A percentile compares a stretch with the other conserved stretches of the same genome.
These are phyloP conservation scores for Hartigia nigra DNA, from an alignment of 2,888 invertebrate genomes.

Conservation along the genomic window DNA sequence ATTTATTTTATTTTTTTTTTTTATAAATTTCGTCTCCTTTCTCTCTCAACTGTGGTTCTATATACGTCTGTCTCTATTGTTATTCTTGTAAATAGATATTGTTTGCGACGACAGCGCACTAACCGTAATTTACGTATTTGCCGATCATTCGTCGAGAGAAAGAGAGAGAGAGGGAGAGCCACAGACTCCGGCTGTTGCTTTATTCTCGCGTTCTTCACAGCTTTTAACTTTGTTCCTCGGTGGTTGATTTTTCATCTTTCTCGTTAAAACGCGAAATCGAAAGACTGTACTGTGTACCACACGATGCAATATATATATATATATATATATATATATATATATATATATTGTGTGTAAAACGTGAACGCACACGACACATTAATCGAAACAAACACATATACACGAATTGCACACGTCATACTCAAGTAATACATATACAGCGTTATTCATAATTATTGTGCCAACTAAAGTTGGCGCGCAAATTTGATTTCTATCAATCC, in stretches of 20 bases:
- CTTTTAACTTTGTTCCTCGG: not conserved
- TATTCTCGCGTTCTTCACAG: not conserved
- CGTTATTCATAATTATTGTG: no score
- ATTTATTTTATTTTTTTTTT: constrained; percentile 9
- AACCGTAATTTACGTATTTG: no score
- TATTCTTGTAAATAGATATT: not conserved
- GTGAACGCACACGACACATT: not conserved
- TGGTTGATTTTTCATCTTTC: not conserved
- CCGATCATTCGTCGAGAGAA: no score
- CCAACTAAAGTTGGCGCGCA: no score
- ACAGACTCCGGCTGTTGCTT: not conserved
- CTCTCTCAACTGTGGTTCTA: constrained; percentile 25
- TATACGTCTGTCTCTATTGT: constrained; percentile 3
- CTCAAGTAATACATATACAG: not conserved
- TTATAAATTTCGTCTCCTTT: no score
- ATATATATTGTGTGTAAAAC: not conserved
- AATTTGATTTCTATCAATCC: no score
- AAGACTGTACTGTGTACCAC: not conserved
- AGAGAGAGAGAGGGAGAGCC: no score
- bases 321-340: not conserved
- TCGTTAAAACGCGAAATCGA: not conserved
- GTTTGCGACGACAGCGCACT: not conserved
- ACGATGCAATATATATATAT: no score
- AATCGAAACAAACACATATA: not conserved
- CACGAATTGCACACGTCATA: not conserved